These are phyloP conservation scores for Medauroidea extradentata DNA, from an alignment of 1,140 invertebrate genomes.

Conservation along the genomic window DNA sequence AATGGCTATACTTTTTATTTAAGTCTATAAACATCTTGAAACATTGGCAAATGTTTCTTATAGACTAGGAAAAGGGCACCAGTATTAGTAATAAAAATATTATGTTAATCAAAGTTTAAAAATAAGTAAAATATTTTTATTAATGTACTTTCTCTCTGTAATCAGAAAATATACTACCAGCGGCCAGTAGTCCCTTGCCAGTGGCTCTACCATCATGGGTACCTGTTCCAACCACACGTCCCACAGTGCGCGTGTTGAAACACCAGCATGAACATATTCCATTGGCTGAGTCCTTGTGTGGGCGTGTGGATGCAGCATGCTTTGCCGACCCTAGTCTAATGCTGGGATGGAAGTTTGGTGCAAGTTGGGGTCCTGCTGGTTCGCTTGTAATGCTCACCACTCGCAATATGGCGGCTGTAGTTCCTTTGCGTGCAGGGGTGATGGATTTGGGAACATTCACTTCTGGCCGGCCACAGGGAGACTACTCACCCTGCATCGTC, in stretches of 20 bases:
- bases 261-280: slow-evolving; percentile 45
- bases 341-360: slow-evolving; percentile 60
- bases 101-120: no score
- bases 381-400: slow-evolving; percentile 51
- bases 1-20: no score
- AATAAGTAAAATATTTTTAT: no score
- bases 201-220: slow-evolving; percentile 2
- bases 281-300: slow-evolving; percentile 42
- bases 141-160: no score
- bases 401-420: slow-evolving; percentile 33
- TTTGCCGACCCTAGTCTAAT: slow-evolving; percentile 55
- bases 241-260: slow-evolving; percentile 40
- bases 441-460: slow-evolving; percentile 36
- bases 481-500: slow-evolving; percentile 38
- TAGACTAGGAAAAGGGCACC: no score
- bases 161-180: neutral
- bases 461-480: slow-evolving; percentile 30
- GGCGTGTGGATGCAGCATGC: slow-evolving; percentile 47
- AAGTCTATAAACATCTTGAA: no score
- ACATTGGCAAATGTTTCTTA: no score
- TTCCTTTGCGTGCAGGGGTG: slow-evolving; percentile 34
- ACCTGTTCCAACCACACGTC: slow-evolving; percentile 27
- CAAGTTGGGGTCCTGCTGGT: slow-evolving; percentile 69
- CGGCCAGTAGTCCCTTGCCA: neutral
- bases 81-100: no score